phyloP scores from a whole-genome alignment of 2,113 vertebrate genomes.

The Hoplias malabaricus region DNA sequence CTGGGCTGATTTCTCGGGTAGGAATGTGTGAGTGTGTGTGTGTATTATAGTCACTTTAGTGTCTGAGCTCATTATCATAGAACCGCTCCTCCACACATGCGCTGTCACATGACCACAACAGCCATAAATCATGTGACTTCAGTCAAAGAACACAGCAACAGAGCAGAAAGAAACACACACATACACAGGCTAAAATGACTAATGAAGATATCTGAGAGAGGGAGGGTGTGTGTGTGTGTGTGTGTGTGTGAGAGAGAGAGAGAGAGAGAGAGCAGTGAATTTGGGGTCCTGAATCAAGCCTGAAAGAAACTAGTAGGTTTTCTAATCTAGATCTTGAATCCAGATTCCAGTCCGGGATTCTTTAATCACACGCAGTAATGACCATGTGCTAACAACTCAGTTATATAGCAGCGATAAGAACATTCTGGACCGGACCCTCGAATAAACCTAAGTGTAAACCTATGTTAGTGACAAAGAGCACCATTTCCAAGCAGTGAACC shows the following conservation, averaged over 20 bases:
- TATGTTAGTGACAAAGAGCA: too few species aligned
- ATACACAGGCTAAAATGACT: not conserved
- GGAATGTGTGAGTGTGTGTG: not conserved
- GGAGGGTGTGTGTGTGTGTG: not conserved
- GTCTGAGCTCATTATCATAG: not conserved
- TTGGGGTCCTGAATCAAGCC: too few species aligned
- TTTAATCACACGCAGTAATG: too few species aligned
- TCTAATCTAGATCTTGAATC: too few species aligned
- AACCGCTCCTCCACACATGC: not conserved
- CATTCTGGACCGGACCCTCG: too few species aligned
- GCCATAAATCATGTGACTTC: not conserved
- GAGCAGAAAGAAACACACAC: not conserved
- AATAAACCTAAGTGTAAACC: too few species aligned
- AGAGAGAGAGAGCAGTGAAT: not conserved
- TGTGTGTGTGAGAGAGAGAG: not conserved
- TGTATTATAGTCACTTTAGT: not conserved
- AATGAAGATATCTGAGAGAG: not conserved
- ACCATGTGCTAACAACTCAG: too few species aligned
- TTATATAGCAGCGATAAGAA: too few species aligned
- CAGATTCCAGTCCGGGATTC: too few species aligned
- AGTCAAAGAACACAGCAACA: not conserved
- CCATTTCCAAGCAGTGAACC: too few species aligned
- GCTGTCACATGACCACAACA: conserved; percentile 1
- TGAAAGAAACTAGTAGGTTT: too few species aligned
- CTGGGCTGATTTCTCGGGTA: not conserved